Evolutionary conservation across 2,888 invertebrate genomes (phyloP).

Genomic region (Parelbella ahira): DNA sequence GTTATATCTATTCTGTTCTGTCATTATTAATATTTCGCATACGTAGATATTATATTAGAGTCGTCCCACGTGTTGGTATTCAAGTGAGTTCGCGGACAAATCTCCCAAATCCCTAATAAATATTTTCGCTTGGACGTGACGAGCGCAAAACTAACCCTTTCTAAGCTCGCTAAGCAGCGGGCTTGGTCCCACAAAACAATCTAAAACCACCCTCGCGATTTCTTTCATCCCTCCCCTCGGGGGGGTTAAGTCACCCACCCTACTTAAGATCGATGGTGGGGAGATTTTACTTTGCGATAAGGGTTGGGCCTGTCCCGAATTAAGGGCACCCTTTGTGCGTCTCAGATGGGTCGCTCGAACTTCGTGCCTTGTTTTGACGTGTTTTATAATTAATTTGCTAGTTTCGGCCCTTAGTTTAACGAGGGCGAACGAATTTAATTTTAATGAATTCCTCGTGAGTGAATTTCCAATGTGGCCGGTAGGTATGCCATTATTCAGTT

Average conservation of each 20-base stretch:
- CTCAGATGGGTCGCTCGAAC: slow-evolving; percentile 70
- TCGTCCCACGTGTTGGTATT: slow-evolving; percentile 6
- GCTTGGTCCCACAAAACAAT: slow-evolving; percentile 45
- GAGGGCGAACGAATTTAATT: slow-evolving; percentile 62
- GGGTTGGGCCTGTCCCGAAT: slow-evolving; percentile 64
- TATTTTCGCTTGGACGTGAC: slow-evolving; percentile 44
- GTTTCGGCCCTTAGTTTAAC: slow-evolving; percentile 71
- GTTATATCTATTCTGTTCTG: no score
- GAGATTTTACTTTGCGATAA: slow-evolving; percentile 76
- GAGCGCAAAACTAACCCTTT: slow-evolving; percentile 71
- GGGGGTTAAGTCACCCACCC: slow-evolving; percentile 76
- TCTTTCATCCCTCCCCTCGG: slow-evolving; percentile 69
- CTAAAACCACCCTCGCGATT: slow-evolving; percentile 61
- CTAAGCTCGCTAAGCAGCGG: slow-evolving; percentile 50
- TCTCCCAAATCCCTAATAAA: slow-evolving; percentile 30
- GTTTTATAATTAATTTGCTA: slow-evolving; percentile 80
- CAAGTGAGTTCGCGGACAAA: slow-evolving; percentile 27
- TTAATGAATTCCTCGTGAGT: slow-evolving; percentile 45
- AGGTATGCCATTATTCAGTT: slow-evolving; percentile 26
- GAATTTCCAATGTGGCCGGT: slow-evolving; percentile 28
- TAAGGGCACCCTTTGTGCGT: slow-evolving; percentile 69
- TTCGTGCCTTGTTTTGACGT: slow-evolving; percentile 75
- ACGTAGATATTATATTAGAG: no score
- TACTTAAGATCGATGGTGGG: slow-evolving; percentile 79
- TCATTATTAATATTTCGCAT: no score